A percentile compares a stretch with the other conserved stretches of the same genome.
phyloP scores from a whole-genome alignment of 1,140 invertebrate species.

The Frieseomelitta varia region DNA sequence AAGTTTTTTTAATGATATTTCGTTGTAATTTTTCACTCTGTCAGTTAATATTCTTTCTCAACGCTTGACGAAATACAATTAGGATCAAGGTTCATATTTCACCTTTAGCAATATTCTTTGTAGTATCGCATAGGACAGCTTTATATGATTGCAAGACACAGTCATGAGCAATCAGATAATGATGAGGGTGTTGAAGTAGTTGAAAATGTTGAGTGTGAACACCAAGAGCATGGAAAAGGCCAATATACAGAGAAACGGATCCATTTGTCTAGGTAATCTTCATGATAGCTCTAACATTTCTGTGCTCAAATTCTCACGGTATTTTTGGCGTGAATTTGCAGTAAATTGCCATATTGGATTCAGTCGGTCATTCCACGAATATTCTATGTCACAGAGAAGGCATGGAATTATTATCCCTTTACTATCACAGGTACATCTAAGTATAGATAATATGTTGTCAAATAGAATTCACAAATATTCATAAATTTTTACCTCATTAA shows the following conservation, averaged over 20 bases:
- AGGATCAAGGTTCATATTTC: background rate
- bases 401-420: constrained; percentile 97
- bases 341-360: constrained; percentile 94
- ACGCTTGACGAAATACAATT: background rate
- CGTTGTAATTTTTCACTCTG: constrained; percentile 8
- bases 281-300: too few species aligned
- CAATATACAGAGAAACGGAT: constrained; percentile 96
- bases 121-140: constrained; percentile 96
- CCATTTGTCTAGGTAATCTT: constrained; percentile 90
- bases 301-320: background rate
- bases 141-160: constrained; percentile 97
- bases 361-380: constrained; percentile 93
- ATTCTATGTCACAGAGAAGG: constrained; percentile 96
- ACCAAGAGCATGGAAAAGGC: constrained; percentile 91
- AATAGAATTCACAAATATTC: background rate
- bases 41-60: constrained; percentile 1
- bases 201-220: constrained; percentile 90
- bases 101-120: background rate
- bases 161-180: constrained; percentile 93
- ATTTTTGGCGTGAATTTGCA: constrained; percentile 77
- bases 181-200: constrained; percentile 97
- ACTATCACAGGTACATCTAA: constrained; percentile 90
- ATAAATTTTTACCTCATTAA: constrained; percentile 18
- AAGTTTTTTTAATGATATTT: constrained; percentile 9
- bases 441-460: background rate